phyloP scores from a whole-genome alignment of 2,113 vertebrate species.

The Ctenomys sociabilis region DNA sequence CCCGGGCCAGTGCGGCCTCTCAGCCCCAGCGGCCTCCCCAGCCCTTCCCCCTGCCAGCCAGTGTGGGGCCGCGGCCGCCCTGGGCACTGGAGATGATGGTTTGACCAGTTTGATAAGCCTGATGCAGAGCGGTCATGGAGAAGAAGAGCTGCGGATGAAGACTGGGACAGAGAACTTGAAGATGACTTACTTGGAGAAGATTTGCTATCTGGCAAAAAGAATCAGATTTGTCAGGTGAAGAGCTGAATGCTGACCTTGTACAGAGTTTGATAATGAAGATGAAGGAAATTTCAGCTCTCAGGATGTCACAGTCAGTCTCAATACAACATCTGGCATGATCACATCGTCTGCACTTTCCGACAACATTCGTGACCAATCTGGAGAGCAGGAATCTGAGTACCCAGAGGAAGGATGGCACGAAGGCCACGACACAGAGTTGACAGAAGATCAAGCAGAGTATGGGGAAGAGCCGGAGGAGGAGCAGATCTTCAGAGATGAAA shows the following conservation, averaged over 20 bases:
- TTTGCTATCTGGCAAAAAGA: slow-evolving; percentile 95
- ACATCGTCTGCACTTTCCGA: slow-evolving; percentile 88
- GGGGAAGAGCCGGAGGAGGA: slow-evolving; percentile 88
- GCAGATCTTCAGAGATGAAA: slow-evolving; percentile 91
- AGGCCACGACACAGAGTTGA: slow-evolving; percentile 86
- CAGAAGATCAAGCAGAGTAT: slow-evolving; percentile 92
- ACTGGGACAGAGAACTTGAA: slow-evolving; percentile 97
- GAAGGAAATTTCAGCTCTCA: slow-evolving; percentile 89
- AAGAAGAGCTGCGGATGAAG: slow-evolving; percentile 93
- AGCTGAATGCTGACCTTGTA: slow-evolving; percentile 97
- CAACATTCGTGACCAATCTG: slow-evolving; percentile 84
- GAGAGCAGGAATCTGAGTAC: slow-evolving; percentile 87
- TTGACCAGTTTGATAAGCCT: slow-evolving; percentile 97
- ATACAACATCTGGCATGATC: slow-evolving; percentile 86
- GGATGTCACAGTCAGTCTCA: slow-evolving; percentile 89
- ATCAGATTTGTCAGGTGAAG: slow-evolving; percentile 96
- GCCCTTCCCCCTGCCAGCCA: no score
- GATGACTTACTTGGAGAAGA: slow-evolving; percentile 97
- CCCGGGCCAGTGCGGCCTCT: no score
- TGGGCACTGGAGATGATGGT: slow-evolving; percentile 98
- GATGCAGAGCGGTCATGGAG: slow-evolving; percentile 96
- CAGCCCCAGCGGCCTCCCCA: no score
- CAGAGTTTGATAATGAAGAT: slow-evolving; percentile 98
- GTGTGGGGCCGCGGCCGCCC: no score
- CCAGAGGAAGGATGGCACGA: slow-evolving; percentile 88